These are phyloP conservation scores for Quadroppia sp. DNA, from an alignment of 2,888 invertebrate genomes.

Conservation along the genomic window DNA sequence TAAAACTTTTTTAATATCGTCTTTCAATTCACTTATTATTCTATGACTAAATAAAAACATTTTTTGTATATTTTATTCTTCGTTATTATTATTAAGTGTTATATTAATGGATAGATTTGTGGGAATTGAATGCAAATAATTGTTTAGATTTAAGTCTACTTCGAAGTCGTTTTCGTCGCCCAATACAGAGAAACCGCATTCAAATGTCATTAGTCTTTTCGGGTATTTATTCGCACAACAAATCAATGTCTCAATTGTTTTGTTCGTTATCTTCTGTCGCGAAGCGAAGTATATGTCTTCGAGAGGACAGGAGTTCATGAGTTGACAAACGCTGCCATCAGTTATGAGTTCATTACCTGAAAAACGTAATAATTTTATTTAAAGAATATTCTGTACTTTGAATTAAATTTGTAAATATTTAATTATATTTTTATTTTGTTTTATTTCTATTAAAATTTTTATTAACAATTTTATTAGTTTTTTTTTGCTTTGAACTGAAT, in stretches of 20 bases:
- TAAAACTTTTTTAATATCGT: too few relatives aligned
- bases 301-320: not conserved
- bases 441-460: too few relatives aligned
- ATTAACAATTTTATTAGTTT: too few relatives aligned
- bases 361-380: not conserved
- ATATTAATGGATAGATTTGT: too few relatives aligned
- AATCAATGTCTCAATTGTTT: not conserved
- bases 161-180: not conserved
- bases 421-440: too few relatives aligned
- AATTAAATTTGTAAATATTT: too few relatives aligned
- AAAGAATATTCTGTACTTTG: not conserved
- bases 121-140: not conserved
- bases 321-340: conserved; percentile 14
- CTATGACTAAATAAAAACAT: too few relatives aligned
- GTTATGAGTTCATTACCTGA: not conserved
- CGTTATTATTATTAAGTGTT: too few relatives aligned
- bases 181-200: not conserved
- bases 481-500: too few relatives aligned
- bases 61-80: too few relatives aligned
- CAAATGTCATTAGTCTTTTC: not conserved
- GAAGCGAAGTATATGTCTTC: not conserved
- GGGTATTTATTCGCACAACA: not conserved
- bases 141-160: not conserved
- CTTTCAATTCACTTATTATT: too few relatives aligned
- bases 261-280: not conserved